phyloP scores from a whole-genome alignment of 2,888 invertebrate genomes.

The Serripes groenlandicus region DNA sequence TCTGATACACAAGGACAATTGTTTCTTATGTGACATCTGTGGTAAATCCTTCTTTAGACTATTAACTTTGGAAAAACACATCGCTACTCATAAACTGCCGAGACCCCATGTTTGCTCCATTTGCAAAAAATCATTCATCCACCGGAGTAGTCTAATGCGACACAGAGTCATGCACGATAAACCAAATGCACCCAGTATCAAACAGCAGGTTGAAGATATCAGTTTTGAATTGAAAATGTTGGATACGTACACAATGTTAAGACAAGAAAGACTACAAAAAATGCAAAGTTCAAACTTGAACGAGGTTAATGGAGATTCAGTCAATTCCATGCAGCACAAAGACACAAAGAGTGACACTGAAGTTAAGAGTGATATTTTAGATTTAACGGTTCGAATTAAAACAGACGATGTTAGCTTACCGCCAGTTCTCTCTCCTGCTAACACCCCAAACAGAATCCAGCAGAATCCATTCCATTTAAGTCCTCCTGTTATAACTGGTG shows the following conservation, averaged over 20 bases:
- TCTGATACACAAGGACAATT: constrained; percentile 63
- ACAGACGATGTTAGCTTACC: constrained; percentile 47
- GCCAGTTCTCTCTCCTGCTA: constrained; percentile 60
- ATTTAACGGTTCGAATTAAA: constrained; percentile 57
- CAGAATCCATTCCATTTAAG: constrained; percentile 46
- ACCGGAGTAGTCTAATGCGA: constrained; percentile 65
- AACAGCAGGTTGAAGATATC: constrained; percentile 54
- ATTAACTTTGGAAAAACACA: constrained; percentile 58
- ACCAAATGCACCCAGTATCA: constrained; percentile 35
- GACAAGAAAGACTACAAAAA: constrained; percentile 50
- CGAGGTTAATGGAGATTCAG: constrained; percentile 17
- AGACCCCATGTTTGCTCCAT: constrained; percentile 56
- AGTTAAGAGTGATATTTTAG: constrained; percentile 40
- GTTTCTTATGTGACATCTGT: constrained; percentile 65
- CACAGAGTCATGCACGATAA: constrained; percentile 56
- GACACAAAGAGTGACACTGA: not conserved
- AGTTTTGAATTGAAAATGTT: constrained; percentile 65
- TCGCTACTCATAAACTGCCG: constrained; percentile 57
- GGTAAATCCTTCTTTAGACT: constrained; percentile 64
- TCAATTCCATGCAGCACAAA: not conserved
- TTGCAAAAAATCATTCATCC: constrained; percentile 60
- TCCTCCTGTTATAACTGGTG: constrained; percentile 64
- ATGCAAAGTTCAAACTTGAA: constrained; percentile 38
- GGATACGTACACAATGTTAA: constrained; percentile 61
- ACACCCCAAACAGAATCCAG: constrained; percentile 9